Conservation (phyloP, 37 sponge, comb jelly and placozoan genomes). For the Crambe crambe region DNA sequence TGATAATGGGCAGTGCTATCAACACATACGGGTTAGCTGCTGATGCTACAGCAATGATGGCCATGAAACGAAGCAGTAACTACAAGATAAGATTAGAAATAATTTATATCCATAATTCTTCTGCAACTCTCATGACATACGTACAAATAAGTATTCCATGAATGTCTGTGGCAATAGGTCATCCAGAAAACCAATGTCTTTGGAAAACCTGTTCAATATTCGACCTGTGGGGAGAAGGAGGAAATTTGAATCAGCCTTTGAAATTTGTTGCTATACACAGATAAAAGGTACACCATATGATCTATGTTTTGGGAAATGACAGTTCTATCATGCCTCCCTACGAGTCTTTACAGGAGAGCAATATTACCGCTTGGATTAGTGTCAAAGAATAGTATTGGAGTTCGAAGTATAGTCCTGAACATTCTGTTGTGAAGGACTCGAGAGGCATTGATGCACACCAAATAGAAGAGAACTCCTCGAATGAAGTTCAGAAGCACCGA, state of each 20-base stretch:
- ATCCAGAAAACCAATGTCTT: conserved; percentile 79
- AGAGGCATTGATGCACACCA: conserved; percentile 54
- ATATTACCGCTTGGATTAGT: conserved; percentile 82
- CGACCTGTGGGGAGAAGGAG: conserved; percentile 16
- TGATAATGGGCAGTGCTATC: conserved; percentile 33
- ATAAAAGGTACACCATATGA: no score
- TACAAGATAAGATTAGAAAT: conserved; percentile 1
- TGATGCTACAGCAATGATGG: conserved; percentile 54
- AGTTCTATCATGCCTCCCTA: no score
- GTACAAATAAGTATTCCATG: conserved; percentile 47
- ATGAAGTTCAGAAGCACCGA: conserved; percentile 29
- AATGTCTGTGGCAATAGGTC: conserved; percentile 65
- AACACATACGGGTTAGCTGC: conserved; percentile 57
- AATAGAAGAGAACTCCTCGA: conserved; percentile 23
- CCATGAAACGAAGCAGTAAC: conserved; percentile 48
- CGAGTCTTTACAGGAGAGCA: no score
- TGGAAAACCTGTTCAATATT: conserved; percentile 80
- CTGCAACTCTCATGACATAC: neutral
- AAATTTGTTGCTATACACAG: no score
- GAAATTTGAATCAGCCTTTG: no score
- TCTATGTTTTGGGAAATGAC: no score
- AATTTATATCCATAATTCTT: no score
- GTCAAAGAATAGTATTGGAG: conserved; percentile 79
- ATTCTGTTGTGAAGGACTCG: conserved; percentile 64
- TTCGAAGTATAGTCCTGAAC: conserved; percentile 61